Evolutionary conservation across 2,888 invertebrate genomes (phyloP).

Genomic region (Teleogryllus oceanicus): DNA sequence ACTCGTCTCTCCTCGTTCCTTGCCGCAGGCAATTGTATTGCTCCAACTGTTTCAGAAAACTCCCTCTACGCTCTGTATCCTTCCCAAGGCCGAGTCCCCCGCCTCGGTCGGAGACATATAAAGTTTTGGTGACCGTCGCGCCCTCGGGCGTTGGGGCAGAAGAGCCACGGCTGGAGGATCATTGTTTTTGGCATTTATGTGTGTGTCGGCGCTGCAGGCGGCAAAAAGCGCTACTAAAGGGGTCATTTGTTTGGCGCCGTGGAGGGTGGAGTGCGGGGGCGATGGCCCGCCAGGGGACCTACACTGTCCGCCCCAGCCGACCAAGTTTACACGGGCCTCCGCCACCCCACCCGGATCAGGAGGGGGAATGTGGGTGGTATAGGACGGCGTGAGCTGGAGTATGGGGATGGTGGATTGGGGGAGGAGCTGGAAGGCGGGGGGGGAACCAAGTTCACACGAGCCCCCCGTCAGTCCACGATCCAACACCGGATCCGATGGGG

Average conservation of each 20-base stretch:
- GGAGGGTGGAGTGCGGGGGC: neutral
- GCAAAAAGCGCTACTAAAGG: slow-evolving; percentile 1
- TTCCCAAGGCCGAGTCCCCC: neutral
- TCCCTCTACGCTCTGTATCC: neutral
- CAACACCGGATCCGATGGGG: no score
- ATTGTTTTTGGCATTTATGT: slow-evolving; percentile 18
- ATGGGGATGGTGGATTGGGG: no score
- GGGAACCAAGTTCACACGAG: no score
- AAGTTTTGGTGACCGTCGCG: neutral
- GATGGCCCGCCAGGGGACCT: no score
- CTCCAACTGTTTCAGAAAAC: neutral
- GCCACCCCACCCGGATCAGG: no score
- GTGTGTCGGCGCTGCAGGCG: neutral
- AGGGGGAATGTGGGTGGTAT: no score
- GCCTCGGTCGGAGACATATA: neutral
- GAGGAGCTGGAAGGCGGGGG: no score
- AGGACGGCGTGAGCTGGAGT: no score
- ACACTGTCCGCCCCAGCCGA: no score
- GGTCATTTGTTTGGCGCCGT: neutral
- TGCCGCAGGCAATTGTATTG: neutral
- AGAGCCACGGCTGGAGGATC: neutral
- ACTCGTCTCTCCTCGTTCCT: no score
- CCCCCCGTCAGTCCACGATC: no score
- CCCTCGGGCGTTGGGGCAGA: neutral
- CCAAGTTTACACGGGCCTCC: no score